Evolutionary conservation across 2,797 vertebrate genomes (phyloP).

Genomic region (Glossophaga mutica): DNA sequence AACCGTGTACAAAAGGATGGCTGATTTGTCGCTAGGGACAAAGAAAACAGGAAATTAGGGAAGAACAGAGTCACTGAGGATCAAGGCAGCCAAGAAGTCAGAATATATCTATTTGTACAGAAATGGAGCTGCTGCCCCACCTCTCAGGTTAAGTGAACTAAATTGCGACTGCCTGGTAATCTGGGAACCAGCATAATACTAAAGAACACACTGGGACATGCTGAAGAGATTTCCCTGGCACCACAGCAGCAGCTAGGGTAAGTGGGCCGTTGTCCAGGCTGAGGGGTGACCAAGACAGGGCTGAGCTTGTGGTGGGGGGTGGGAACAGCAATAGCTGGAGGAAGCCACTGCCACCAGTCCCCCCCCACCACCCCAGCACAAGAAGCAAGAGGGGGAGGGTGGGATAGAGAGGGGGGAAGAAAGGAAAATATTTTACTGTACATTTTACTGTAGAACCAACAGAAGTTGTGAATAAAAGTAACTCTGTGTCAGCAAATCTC

Average conservation of each 20-base stretch:
- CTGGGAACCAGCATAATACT: neutral
- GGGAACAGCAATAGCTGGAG: neutral
- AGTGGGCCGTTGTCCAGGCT: neutral
- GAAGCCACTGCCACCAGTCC: neutral
- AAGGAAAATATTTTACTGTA: neutral
- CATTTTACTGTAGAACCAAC: slow-evolving; percentile 81
- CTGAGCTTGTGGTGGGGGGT: neutral
- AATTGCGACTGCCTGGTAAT: neutral
- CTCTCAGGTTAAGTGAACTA: slow-evolving; percentile 1
- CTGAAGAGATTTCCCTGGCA: neutral
- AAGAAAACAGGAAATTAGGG: slow-evolving; percentile 72
- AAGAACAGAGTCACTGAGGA: neutral
- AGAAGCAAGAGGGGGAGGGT: neutral
- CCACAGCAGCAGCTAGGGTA: neutral
- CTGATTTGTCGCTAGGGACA: slow-evolving; percentile 90
- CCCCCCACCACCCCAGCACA: neutral
- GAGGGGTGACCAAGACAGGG: neutral
- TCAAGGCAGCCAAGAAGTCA: slow-evolving; percentile 7
- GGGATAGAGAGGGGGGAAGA: neutral
- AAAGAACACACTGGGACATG: neutral
- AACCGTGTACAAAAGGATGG: slow-evolving; percentile 95
- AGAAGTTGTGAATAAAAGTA: slow-evolving; percentile 86
- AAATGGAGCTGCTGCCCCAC: neutral
- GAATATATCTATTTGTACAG: neutral
- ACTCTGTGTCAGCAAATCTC: slow-evolving; percentile 82